Evolutionary conservation across 2,113 vertebrate genomes (phyloP).

Genomic region (Montifringilla adamsi): DNA sequence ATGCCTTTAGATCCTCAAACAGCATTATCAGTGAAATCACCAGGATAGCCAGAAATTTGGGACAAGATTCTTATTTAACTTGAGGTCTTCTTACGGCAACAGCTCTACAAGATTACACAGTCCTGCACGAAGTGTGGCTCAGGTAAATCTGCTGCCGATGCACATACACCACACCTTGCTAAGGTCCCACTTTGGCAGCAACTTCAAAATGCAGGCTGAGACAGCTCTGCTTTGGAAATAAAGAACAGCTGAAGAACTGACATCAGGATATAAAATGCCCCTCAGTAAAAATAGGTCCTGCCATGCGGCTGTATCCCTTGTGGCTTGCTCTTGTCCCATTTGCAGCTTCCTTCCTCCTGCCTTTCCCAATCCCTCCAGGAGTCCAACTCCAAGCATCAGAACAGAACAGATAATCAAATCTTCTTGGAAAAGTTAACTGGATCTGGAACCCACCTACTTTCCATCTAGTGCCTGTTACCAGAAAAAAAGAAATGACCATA

Average conservation of each 20-base stretch:
- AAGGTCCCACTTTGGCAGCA: neutral
- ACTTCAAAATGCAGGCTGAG: neutral
- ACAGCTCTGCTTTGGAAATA: neutral
- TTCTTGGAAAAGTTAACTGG: neutral
- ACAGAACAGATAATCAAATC: neutral
- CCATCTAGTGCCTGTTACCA: neutral
- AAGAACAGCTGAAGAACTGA: neutral
- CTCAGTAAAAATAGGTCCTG: conserved; percentile 1
- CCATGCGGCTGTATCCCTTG: neutral
- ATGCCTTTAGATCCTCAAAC: conserved; percentile 33
- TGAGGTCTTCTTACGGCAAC: neutral
- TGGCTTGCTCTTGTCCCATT: conserved; percentile 37
- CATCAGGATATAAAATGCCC: neutral
- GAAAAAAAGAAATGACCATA: neutral
- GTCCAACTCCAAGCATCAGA: neutral
- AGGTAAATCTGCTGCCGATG: neutral
- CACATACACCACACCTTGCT: neutral
- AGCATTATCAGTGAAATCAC: conserved; percentile 6
- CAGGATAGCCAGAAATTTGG: neutral
- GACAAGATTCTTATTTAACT: neutral
- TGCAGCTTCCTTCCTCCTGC: conserved; percentile 8
- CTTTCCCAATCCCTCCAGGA: neutral
- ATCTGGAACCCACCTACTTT: conserved; percentile 1
- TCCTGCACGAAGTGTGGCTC: neutral
- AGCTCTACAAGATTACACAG: neutral